phyloP scores from a whole-genome alignment of 2,888 invertebrate species.

The Vesta saturnalis region DNA sequence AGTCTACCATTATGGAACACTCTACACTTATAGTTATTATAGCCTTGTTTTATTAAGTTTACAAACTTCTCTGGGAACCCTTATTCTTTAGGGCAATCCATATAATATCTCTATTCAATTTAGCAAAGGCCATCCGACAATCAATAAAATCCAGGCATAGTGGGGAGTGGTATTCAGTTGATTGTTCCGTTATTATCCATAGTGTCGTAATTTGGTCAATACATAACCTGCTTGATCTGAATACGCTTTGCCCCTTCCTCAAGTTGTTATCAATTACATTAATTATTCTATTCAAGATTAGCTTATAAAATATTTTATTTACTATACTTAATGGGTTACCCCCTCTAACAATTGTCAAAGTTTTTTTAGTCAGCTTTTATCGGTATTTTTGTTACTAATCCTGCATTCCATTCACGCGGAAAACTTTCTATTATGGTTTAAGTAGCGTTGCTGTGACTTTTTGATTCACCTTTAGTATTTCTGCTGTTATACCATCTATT shows the following conservation, averaged over 20 bases:
- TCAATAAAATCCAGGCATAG: background rate
- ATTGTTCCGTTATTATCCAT: no score
- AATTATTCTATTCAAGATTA: slow-evolving; percentile 11
- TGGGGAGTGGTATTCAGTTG: no score
- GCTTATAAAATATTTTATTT: slow-evolving; percentile 4
- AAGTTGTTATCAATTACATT: background rate
- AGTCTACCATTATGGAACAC: slow-evolving; percentile 8
- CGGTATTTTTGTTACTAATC: background rate
- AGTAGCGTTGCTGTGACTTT: slow-evolving; percentile 2
- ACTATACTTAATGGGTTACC: background rate
- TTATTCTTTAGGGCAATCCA: slow-evolving; percentile 4
- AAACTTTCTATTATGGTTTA: slow-evolving; percentile 14
- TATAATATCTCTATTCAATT: background rate
- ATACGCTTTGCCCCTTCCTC: background rate
- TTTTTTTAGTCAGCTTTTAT: slow-evolving; percentile 8
- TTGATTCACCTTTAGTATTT: slow-evolving; percentile 3
- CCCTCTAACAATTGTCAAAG: slow-evolving; percentile 6
- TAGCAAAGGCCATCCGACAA: background rate
- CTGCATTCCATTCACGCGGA: slow-evolving; percentile 5
- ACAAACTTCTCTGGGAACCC: background rate
- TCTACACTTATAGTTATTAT: slow-evolving; percentile 7
- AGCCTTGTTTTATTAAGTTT: slow-evolving; percentile 10
- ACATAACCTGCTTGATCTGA: no score
- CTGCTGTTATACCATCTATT: background rate
- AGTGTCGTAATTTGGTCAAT: no score